phyloP scores from a whole-genome alignment of 2,888 invertebrate species.

The Cyclophora albipunctata region DNA sequence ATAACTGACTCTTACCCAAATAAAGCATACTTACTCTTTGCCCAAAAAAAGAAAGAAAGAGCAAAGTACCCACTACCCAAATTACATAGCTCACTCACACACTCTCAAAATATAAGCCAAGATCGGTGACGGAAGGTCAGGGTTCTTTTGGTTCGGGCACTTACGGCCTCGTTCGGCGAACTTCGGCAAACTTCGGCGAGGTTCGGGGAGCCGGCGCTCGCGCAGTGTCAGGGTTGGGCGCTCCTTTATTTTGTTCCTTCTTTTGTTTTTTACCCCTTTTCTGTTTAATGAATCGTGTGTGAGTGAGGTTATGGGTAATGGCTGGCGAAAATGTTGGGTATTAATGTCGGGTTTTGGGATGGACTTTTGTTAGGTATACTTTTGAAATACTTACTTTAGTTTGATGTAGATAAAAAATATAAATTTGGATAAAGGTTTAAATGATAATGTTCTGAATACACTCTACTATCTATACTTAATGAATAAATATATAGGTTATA shows the following conservation, averaged over 20 bases:
- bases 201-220: slow-evolving; percentile 41
- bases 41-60: slow-evolving; percentile 37
- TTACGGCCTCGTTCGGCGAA: slow-evolving; percentile 24
- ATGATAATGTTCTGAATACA: no score
- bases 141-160: slow-evolving; percentile 41
- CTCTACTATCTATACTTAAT: no score
- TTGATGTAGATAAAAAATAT: no score
- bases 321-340: not conserved
- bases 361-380: no score
- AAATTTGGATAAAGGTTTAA: no score
- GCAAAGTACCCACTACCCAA: slow-evolving; percentile 47
- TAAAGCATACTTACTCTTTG: slow-evolving; percentile 33
- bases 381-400: no score
- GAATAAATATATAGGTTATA: no score
- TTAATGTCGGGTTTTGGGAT: no score
- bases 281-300: slow-evolving; percentile 1
- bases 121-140: slow-evolving; percentile 62
- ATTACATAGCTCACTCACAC: slow-evolving; percentile 48
- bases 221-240: slow-evolving; percentile 41
- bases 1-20: not conserved
- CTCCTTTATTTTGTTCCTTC: slow-evolving; percentile 31
- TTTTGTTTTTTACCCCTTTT: slow-evolving; percentile 10
- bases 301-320: not conserved
- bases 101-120: slow-evolving; percentile 36
- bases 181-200: slow-evolving; percentile 30